These are phyloP conservation scores for Eriosoma lanigerum DNA, from an alignment of 1,140 invertebrate species.

Conservation along the genomic window DNA sequence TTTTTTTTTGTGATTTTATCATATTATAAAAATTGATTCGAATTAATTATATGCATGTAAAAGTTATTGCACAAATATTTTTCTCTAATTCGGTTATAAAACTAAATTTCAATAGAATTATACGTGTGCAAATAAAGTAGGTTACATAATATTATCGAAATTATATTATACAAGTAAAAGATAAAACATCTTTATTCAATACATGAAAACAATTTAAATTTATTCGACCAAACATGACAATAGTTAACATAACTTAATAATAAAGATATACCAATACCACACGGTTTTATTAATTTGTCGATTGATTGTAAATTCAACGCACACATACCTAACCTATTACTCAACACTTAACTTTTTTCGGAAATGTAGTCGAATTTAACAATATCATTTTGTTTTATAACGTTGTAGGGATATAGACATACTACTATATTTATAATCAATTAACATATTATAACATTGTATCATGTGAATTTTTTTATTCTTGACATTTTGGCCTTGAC, in stretches of 20 bases:
- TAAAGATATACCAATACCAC: too few relatives aligned
- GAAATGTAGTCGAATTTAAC: too few relatives aligned
- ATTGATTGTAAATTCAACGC: too few relatives aligned
- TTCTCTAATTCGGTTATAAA: neutral
- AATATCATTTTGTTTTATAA: too few relatives aligned
- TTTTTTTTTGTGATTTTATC: neutral
- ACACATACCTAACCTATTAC: too few relatives aligned
- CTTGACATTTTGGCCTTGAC: constrained; percentile 16
- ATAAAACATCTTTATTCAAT: too few relatives aligned
- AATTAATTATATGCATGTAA: neutral
- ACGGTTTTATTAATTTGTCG: too few relatives aligned
- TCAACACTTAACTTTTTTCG: too few relatives aligned
- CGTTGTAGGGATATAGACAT: too few relatives aligned
- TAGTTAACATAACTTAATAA: too few relatives aligned
- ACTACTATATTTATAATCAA: neutral
- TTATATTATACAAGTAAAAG: too few relatives aligned
- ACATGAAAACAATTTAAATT: constrained; percentile 7
- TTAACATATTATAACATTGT: neutral
- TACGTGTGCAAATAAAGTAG: neutral
- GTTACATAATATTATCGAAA: neutral
- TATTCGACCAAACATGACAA: neutral
- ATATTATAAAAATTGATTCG: neutral
- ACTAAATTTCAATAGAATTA: neutral
- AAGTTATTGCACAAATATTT: neutral
- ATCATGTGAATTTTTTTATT: constrained; percentile 1